Conservation (phyloP, 2,113 vertebrate species). For the Oenanthe oenanthe region DNA sequence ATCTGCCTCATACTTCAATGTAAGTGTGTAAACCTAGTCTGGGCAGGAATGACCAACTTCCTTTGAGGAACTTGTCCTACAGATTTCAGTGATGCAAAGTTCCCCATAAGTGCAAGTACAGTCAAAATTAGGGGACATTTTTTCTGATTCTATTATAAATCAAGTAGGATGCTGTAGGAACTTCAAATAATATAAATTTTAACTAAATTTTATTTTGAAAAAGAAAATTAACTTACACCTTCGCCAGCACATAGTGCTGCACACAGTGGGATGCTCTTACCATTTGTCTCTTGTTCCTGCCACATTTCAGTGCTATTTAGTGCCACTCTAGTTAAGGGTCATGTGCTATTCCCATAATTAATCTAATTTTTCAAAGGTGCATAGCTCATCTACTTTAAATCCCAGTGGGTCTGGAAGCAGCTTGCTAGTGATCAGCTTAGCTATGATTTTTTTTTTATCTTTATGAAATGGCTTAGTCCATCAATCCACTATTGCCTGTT, state of each 20-base stretch:
- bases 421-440: neutral
- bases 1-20: neutral
- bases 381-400: conserved; percentile 7
- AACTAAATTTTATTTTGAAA: neutral
- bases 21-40: neutral
- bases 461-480: conserved; percentile 1
- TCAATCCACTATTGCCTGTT: neutral
- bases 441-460: neutral
- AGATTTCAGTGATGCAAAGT: neutral
- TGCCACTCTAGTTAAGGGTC: neutral
- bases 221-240: neutral
- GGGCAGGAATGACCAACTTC: neutral
- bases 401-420: neutral
- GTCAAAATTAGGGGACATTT: neutral
- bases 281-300: neutral
- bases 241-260: neutral
- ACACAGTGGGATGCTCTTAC: neutral
- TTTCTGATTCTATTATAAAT: neutral
- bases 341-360: conserved; percentile 1
- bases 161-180: neutral
- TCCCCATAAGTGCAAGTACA: neutral
- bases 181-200: neutral
- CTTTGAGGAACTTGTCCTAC: neutral
- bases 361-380: conserved; percentile 21
- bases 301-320: neutral